Conservation (phyloP, 2,797 vertebrate species). For the Lacerta bilineata region DNA sequence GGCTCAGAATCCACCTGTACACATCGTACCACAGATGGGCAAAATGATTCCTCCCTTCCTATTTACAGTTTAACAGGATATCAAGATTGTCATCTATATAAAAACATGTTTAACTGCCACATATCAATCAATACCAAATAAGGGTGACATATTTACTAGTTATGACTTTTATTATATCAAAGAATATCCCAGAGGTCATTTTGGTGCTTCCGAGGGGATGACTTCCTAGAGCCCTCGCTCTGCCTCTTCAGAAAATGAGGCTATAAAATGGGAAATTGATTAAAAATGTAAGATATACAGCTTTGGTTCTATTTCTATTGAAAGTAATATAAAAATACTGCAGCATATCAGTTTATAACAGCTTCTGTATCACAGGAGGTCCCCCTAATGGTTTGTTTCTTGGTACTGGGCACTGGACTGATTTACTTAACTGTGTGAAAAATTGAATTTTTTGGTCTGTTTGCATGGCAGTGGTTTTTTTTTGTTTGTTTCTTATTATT, state of each 20-base stretch:
- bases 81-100: constrained; percentile 44
- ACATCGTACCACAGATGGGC: neutral
- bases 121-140: constrained; percentile 52
- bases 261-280: constrained; percentile 64
- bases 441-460: constrained; percentile 1
- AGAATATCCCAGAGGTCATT: constrained; percentile 52
- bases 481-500: constrained; percentile 14
- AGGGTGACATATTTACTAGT: constrained; percentile 42
- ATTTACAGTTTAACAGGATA: constrained; percentile 41
- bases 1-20: constrained; percentile 19
- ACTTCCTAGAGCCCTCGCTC: constrained; percentile 24
- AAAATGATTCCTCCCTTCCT: constrained; percentile 16
- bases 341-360: constrained; percentile 37
- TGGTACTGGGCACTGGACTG: constrained; percentile 15
- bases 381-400: constrained; percentile 60
- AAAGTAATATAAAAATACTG: constrained; percentile 54
- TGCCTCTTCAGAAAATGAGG: constrained; percentile 48
- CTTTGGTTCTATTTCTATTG: constrained; percentile 49
- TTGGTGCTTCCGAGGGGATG: neutral
- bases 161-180: constrained; percentile 37
- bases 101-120: constrained; percentile 45
- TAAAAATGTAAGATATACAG: constrained; percentile 64
- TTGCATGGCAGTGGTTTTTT: neutral
- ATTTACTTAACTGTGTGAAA: rapidly evolving
- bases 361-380: constrained; percentile 56